phyloP scores from a whole-genome alignment of 2,797 vertebrate genomes.

The Labeo calbasu region DNA sequence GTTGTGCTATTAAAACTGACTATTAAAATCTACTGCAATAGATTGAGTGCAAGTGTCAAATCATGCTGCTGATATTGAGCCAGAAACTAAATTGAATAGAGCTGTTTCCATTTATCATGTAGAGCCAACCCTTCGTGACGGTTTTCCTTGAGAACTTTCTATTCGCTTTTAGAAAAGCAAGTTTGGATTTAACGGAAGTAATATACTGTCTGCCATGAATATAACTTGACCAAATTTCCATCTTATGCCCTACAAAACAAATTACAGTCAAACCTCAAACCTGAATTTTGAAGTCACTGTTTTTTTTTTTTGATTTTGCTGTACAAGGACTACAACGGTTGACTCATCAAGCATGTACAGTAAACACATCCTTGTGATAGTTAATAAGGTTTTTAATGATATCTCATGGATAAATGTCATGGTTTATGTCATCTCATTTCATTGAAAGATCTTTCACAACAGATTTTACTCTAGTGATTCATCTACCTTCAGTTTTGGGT shows the following conservation, averaged over 20 bases:
- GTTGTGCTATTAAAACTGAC: background rate
- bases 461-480: background rate
- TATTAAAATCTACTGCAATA: background rate
- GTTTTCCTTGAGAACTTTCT: background rate
- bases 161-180: background rate
- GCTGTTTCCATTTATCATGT: background rate
- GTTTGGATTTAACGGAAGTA: background rate
- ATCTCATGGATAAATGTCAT: constrained; percentile 1
- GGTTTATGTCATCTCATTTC: background rate
- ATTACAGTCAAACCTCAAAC: background rate
- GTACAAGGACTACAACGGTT: background rate
- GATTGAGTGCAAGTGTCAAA: background rate
- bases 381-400: background rate
- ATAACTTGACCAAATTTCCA: too few species aligned
- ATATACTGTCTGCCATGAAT: background rate
- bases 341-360: background rate
- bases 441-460: background rate
- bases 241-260: background rate
- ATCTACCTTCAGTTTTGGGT: background rate
- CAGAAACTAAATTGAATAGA: background rate
- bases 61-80: background rate
- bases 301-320: background rate
- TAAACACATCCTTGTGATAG: background rate
- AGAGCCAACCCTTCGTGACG: background rate
- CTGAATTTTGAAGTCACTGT: background rate